Percentiles rank a stretch among this genome's conserved stretches.
These are phyloP conservation scores for Bellardia pandia DNA, from an alignment of 2,888 invertebrate genomes.

Conservation along the genomic window DNA sequence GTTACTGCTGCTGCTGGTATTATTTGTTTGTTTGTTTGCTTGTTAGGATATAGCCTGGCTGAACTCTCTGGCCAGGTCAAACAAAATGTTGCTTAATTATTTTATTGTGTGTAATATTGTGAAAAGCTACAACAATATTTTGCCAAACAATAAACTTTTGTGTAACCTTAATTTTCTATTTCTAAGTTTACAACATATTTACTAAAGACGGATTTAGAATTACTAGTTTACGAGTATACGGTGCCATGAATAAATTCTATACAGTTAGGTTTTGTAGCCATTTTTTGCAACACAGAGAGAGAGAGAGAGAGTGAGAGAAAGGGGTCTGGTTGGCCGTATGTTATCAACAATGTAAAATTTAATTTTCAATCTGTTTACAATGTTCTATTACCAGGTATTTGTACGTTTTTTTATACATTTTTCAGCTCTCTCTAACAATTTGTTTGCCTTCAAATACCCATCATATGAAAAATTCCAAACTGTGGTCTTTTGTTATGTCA, in stretches of 20 bases:
- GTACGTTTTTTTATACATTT: neutral
- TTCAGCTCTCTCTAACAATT: neutral
- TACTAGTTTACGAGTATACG: neutral
- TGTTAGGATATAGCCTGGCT: neutral
- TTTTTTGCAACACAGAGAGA: neutral
- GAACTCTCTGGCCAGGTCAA: slow-evolving; percentile 7
- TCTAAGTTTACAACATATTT: neutral
- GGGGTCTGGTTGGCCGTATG: neutral
- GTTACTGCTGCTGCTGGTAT: neutral
- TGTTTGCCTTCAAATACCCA: slow-evolving; percentile 37
- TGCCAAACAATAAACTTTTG: neutral
- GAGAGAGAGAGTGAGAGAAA: neutral
- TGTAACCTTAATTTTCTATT: neutral
- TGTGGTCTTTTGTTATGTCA: slow-evolving; percentile 66
- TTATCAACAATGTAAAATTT: slow-evolving; percentile 54
- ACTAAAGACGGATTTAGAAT: neutral
- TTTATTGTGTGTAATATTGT: slow-evolving; percentile 49
- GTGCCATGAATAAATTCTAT: slow-evolving; percentile 4
- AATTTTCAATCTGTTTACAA: slow-evolving; percentile 69
- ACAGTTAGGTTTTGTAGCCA: no score
- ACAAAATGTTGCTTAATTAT: slow-evolving; percentile 64
- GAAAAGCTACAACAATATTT: slow-evolving; percentile 21
- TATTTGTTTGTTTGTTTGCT: neutral
- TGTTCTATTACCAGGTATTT: slow-evolving; percentile 31
- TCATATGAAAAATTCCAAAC: slow-evolving; percentile 53